Percentiles rank a stretch among this genome's conserved stretches.
Evolutionary conservation across 2,888 invertebrate species (phyloP).

Genomic region (Sphinx pinastri): DNA sequence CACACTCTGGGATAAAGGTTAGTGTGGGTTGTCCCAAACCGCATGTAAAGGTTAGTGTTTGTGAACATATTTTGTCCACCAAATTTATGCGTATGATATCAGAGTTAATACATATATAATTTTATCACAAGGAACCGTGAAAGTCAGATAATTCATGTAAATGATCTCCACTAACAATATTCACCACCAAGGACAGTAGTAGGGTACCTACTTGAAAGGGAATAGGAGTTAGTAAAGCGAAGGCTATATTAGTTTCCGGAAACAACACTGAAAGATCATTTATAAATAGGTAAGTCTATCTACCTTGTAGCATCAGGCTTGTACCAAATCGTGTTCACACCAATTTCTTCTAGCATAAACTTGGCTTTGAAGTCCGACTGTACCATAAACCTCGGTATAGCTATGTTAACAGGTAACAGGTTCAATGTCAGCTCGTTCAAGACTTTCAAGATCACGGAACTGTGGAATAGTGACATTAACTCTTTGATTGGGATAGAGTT

Average conservation of each 20-base stretch:
- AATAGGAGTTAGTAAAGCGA: too few species aligned
- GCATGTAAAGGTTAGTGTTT: too few species aligned
- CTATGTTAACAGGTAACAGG: slow-evolving; percentile 45
- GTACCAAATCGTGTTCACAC: slow-evolving; percentile 40
- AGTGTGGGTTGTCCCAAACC: too few species aligned
- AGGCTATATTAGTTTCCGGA: neutral
- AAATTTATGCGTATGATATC: too few species aligned
- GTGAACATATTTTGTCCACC: too few species aligned
- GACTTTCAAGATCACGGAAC: slow-evolving; percentile 39
- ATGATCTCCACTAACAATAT: too few species aligned
- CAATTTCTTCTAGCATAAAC: slow-evolving; percentile 40
- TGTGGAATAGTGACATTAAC: slow-evolving; percentile 38
- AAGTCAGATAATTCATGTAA: too few species aligned
- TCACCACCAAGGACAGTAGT: too few species aligned
- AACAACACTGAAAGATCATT: neutral
- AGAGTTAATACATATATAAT: too few species aligned
- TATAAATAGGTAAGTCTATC: neutral
- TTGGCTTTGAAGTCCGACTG: slow-evolving; percentile 43
- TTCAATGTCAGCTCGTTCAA: slow-evolving; percentile 43
- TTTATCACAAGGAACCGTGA: too few species aligned
- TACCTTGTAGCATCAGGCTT: slow-evolving; percentile 44
- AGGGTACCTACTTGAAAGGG: too few species aligned
- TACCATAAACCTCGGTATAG: slow-evolving; percentile 45
- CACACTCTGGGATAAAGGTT: too few species aligned
- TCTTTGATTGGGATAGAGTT: slow-evolving; percentile 31